phyloP scores from a whole-genome alignment of 2,888 invertebrate species.

The Bellardia bayeri region DNA sequence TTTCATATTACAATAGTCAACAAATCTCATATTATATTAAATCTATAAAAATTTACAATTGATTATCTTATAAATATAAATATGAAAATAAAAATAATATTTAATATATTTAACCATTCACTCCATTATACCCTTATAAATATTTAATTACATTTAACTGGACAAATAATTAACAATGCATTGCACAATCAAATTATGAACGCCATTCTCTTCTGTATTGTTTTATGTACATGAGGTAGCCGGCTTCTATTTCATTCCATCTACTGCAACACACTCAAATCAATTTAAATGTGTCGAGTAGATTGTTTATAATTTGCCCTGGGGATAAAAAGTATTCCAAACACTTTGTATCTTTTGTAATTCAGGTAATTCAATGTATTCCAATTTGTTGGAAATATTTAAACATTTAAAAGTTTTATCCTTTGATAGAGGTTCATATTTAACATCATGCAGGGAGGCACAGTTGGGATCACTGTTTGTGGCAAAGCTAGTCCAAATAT shows the following conservation, averaged over 20 bases:
- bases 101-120: slow-evolving; percentile 15
- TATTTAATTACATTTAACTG: slow-evolving; percentile 42
- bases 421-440: slow-evolving; percentile 76
- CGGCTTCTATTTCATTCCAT: slow-evolving; percentile 35
- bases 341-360: slow-evolving; percentile 77
- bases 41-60: slow-evolving; percentile 13
- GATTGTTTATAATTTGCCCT: slow-evolving; percentile 76
- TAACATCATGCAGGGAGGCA: slow-evolving; percentile 74
- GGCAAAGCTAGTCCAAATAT: slow-evolving; percentile 82
- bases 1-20: background rate
- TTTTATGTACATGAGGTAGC: slow-evolving; percentile 71
- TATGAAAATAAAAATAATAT: slow-evolving; percentile 7
- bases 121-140: slow-evolving; percentile 45
- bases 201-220: background rate
- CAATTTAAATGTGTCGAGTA: background rate
- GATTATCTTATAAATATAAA: background rate
- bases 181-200: slow-evolving; percentile 21
- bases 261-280: background rate
- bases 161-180: slow-evolving; percentile 34
- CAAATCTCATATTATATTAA: background rate
- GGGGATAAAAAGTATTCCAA: slow-evolving; percentile 81
- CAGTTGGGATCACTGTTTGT: slow-evolving; percentile 80
- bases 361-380: slow-evolving; percentile 79
- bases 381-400: slow-evolving; percentile 79
- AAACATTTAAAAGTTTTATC: slow-evolving; percentile 77